These are phyloP conservation scores for Bombus terrestris DNA, from an alignment of 1,140 invertebrate species.

Conservation along the genomic window DNA sequence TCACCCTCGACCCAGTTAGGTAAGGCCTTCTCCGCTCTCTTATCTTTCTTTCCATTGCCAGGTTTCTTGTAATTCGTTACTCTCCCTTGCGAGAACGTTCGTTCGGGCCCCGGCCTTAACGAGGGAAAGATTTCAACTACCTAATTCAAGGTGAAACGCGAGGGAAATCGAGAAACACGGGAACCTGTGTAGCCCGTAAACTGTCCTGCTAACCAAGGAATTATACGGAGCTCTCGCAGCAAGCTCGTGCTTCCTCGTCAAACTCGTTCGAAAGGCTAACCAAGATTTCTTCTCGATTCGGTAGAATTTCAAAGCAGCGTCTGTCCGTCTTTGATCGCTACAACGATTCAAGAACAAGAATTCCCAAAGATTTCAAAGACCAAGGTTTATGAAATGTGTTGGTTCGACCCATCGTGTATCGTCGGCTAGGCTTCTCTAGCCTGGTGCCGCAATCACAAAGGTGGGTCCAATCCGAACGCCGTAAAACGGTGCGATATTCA, in stretches of 20 bases:
- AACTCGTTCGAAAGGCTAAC: neutral
- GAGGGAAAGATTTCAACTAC: slow-evolving; percentile 46
- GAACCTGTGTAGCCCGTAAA: neutral
- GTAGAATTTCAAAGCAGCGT: neutral
- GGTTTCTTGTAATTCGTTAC: slow-evolving; percentile 46
- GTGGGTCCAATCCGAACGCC: slow-evolving; percentile 72
- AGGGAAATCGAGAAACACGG: slow-evolving; percentile 20
- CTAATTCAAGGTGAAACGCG: slow-evolving; percentile 33
- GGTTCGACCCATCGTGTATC: neutral
- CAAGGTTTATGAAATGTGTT: neutral
- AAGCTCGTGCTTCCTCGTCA: neutral
- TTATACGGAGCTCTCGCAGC: neutral
- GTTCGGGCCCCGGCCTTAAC: slow-evolving; percentile 17
- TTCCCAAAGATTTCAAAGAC: too few relatives aligned
- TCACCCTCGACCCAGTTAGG: slow-evolving; percentile 57
- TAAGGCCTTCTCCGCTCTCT: slow-evolving; percentile 43
- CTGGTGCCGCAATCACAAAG: slow-evolving; percentile 64
- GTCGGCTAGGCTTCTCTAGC: slow-evolving; percentile 13
- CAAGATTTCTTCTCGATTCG: neutral
- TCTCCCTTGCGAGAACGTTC: neutral
- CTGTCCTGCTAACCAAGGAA: slow-evolving; percentile 2
- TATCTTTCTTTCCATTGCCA: slow-evolving; percentile 49
- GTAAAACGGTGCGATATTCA: slow-evolving; percentile 78
- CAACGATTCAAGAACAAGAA: neutral
- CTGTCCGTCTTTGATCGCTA: neutral